phyloP scores from a whole-genome alignment of 2,797 vertebrate genomes.

The Mormyrops attenuatus region DNA sequence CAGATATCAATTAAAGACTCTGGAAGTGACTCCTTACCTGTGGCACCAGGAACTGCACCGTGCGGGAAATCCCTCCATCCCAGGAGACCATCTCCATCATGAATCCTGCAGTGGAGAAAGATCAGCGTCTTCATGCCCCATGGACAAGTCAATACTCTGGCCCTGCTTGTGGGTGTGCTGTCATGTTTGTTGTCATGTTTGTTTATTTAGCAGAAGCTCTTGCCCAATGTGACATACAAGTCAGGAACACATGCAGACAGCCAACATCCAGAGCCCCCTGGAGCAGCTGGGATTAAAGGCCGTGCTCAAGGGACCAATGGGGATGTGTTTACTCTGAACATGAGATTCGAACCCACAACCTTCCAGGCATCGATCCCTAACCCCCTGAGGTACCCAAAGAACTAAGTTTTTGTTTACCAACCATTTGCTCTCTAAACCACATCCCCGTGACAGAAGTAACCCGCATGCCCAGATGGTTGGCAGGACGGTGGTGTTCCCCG shows the following conservation, averaged over 20 bases:
- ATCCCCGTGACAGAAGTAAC: not conserved
- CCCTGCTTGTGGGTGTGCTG: not conserved
- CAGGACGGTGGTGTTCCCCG: not conserved
- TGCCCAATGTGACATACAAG: not conserved
- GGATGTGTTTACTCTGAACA: not conserved
- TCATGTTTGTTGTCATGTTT: not conserved
- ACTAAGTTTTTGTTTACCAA: not conserved
- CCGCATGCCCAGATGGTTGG: slow-evolving; percentile 7
- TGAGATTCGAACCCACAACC: not conserved
- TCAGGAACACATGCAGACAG: not conserved
- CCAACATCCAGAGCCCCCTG: not conserved
- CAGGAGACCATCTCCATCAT: slow-evolving; percentile 99
- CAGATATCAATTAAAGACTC: not conserved
- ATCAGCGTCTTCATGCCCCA: not conserved
- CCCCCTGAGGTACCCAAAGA: not conserved
- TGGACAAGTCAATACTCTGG: not conserved
- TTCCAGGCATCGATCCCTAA: not conserved
- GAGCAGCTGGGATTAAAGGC: not conserved
- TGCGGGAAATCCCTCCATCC: slow-evolving; percentile 96
- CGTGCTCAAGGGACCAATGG: not conserved
- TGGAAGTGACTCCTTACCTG: slow-evolving; percentile 63
- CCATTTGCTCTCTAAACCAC: not conserved
- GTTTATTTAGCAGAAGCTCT: not conserved
- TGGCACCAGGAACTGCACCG: slow-evolving; percentile 95
- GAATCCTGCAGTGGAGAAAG: slow-evolving; percentile 67